A percentile compares a stretch with the other conserved stretches of the same genome.
Conservation (phyloP, 2,113 vertebrate genomes). For the Dendrocopos noguchii region DNA sequence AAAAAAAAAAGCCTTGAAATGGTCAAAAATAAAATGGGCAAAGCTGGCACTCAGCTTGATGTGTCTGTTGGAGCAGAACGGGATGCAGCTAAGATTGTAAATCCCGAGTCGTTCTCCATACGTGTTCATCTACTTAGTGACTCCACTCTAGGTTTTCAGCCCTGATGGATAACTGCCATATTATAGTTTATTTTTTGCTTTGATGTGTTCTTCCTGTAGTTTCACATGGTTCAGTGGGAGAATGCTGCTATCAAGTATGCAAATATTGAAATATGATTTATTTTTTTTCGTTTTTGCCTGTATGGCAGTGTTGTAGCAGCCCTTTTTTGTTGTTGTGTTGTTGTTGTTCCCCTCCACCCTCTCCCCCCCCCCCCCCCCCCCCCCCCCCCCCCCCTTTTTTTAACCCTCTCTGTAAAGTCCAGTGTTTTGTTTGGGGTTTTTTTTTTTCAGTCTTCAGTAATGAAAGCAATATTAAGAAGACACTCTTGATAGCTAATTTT, state of each 20-base stretch:
- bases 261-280: constrained; percentile 75
- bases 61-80: constrained; percentile 67
- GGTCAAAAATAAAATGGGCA: constrained; percentile 72
- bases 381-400: neutral
- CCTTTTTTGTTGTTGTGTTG: neutral
- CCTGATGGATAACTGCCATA: constrained; percentile 73
- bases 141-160: constrained; percentile 73
- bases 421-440: constrained; percentile 61
- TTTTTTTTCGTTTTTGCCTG: constrained; percentile 24
- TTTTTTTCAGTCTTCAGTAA: constrained; percentile 74
- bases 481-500: constrained; percentile 78
- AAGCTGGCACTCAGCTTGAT: constrained; percentile 65
- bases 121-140: constrained; percentile 75
- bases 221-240: constrained; percentile 79
- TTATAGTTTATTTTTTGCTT: constrained; percentile 72
- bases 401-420: constrained; percentile 67
- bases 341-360: neutral
- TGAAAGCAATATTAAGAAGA: constrained; percentile 85
- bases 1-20: constrained; percentile 14
- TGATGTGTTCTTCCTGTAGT: constrained; percentile 75
- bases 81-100: constrained; percentile 76
- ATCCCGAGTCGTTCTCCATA: constrained; percentile 69
- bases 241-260: constrained; percentile 85
- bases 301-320: constrained; percentile 79
- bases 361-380: neutral